Conservation (phyloP, 2,113 vertebrate species). For the Struthidea cinerea region DNA sequence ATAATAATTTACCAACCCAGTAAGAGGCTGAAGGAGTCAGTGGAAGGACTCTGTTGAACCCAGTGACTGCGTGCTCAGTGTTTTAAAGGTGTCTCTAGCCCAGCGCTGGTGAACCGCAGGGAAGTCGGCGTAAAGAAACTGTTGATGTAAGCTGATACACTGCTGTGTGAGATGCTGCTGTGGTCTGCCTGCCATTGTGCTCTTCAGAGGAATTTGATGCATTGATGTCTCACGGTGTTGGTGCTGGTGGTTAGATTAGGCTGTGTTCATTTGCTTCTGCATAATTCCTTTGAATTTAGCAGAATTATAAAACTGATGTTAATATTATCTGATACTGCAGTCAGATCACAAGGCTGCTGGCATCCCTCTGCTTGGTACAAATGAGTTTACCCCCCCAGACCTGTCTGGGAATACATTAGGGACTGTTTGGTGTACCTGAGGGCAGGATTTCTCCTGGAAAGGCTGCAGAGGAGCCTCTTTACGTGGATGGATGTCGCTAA, state of each 20-base stretch:
- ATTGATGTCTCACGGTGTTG: not conserved
- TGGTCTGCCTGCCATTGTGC: not conserved
- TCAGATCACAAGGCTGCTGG: not conserved
- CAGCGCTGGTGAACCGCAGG: not conserved
- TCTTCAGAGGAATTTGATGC: not conserved
- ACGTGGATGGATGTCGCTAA: not conserved
- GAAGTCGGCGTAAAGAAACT: not conserved
- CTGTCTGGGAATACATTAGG: not conserved
- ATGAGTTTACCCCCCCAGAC: not conserved
- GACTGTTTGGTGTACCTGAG: not conserved
- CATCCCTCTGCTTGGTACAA: not conserved
- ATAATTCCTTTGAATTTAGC: not conserved
- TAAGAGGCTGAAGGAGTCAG: not conserved
- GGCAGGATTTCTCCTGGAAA: not conserved
- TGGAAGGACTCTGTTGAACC: not conserved
- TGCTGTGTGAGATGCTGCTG: not conserved
- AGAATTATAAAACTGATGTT: not conserved
- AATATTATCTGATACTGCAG: not conserved
- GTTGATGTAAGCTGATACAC: not conserved
- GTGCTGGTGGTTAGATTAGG: not conserved
- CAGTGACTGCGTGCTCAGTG: fast-evolving
- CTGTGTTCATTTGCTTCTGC: not conserved
- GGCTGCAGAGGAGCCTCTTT: not conserved
- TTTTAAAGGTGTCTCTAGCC: not conserved
- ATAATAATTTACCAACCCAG: fast-evolving